Base-by-base conservation (phyloP, 2,888 invertebrate species). In the Corythucha ciliata region DNA sequence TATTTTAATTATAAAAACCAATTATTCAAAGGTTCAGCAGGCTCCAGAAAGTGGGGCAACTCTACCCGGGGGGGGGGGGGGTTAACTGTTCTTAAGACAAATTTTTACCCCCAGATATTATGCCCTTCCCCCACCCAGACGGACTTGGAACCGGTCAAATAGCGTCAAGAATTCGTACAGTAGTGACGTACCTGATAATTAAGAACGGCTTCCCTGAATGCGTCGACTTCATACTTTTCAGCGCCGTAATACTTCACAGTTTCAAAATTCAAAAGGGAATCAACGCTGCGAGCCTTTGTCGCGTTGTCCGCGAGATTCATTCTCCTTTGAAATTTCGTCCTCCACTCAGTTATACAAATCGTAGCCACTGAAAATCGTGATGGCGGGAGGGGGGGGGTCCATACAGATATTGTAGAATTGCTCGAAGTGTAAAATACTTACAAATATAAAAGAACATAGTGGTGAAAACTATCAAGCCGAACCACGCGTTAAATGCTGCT, bases 241-340 rank as follows among this genome's bases (percentile, higher is more conserved):
- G 92, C 93, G 4, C 89, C 89, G 66, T 96, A 97, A 70, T 97
- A 97, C 68, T 98, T 98, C 0, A 96, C 97, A 1, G 97, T 97
- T 72, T 98, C 97, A 70, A 92, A 97, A 72, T 98, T 98, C 12
- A 97, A 74, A 48, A 98, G 71, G 0, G 97, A 96, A 69, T 98
- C 97, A 0, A 97, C 93, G 48, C 92, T 92, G 54, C 85, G 78
- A 4, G 92, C 88, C 63, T 89, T 83, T 54, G 86, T 83, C 29
- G 83, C 88, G 69, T 97, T 98, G 66, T 97, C 96, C 0, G 91
- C 84, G 24, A 82, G 72, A 70, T 97, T 98, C 92, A 94, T 93
- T 4, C 83, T 77, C 26, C 96, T 74, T 60, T 94, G 85, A 70
- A 79, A 97, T 68, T 96, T 90, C 0, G 96, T 97, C 12, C 97